Evolutionary conservation across 1,140 invertebrate genomes (phyloP), one percentile per base, ranked within the genome.

Genomic region (Monomorium pharaonis): DNA sequence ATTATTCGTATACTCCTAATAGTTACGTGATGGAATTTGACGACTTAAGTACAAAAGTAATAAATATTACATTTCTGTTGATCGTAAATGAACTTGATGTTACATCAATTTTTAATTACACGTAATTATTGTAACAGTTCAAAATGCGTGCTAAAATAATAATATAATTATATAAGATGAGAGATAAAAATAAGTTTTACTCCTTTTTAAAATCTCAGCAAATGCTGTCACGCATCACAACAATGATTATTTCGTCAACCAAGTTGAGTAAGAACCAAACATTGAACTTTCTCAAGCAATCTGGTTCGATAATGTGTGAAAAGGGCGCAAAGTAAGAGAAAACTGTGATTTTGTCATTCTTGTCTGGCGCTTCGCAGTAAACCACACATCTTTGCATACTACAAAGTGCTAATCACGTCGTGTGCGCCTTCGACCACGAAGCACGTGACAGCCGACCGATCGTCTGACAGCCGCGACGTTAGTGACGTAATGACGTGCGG

Each of bases 401-500:
- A 74, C 51, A n/a, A 72, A 72, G 54, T 74, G 24, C 24, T 74
- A 83, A 76, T 67, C 44, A n/a, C 60, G 33, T 30, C 44, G 78
- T 47, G 21, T 54, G 56, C 60, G 80, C 56, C 24, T 51, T 33
- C 37, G 10, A 51, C 58, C 69, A 44, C 51, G 76, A 75, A 76
- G 86, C 81, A 90, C 89, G 89, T 85, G 89, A 90, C 54, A 83
- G 56, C 60, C 78, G 33, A 70, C 86, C 83, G 88, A 70, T 62
- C 69, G 78, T 90, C 80, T 84, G 85, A 90, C 84, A 77, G 54
- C 27, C 81, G 83, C 51, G 83, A 88, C 83, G 77, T 86, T 30
- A 44, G 86, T 90, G 88, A 90, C 89, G 89, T 85, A 90, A 90
- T 62, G 81, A 89, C 62, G 89, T 89, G 85, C 78, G 89, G 89